phyloP scores from a whole-genome alignment of 2,113 vertebrate species.

The Carollia perspicillata region DNA sequence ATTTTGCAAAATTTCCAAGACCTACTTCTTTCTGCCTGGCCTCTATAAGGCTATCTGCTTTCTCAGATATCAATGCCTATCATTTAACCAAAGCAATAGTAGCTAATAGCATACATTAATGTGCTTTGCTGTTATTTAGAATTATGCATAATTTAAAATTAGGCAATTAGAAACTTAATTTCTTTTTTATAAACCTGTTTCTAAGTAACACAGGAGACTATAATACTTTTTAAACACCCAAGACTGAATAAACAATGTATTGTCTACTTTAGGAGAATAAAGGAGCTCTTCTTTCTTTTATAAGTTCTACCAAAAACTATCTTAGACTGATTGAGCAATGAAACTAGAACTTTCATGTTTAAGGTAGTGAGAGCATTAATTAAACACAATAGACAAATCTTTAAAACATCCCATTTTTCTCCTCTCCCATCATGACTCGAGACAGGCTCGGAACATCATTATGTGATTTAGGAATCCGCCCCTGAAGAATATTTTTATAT shows the following conservation, averaged over 20 bases:
- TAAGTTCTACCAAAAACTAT: background rate
- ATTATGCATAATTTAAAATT: background rate
- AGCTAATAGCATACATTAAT: background rate
- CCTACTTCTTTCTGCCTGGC: background rate
- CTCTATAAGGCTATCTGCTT: background rate
- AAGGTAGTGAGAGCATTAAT: background rate
- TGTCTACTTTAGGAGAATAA: background rate
- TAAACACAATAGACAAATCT: background rate
- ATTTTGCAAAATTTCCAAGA: background rate
- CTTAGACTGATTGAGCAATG: background rate
- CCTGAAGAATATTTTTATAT: background rate
- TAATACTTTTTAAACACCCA: background rate
- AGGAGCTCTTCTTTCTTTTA: background rate
- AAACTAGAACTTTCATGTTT: background rate
- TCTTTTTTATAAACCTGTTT: background rate
- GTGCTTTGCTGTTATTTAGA: background rate
- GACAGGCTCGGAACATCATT: background rate
- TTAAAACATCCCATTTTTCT: background rate
- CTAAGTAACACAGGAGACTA: background rate
- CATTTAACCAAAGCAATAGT: background rate
- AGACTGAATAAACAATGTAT: background rate
- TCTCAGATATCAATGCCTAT: background rate
- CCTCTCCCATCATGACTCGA: background rate
- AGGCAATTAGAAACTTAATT: background rate
- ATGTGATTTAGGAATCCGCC: background rate